A percentile compares a stretch with the other conserved stretches of the same genome.
Conservation (phyloP, 2,113 vertebrate species). For the Pyrgilauda ruficollis region DNA sequence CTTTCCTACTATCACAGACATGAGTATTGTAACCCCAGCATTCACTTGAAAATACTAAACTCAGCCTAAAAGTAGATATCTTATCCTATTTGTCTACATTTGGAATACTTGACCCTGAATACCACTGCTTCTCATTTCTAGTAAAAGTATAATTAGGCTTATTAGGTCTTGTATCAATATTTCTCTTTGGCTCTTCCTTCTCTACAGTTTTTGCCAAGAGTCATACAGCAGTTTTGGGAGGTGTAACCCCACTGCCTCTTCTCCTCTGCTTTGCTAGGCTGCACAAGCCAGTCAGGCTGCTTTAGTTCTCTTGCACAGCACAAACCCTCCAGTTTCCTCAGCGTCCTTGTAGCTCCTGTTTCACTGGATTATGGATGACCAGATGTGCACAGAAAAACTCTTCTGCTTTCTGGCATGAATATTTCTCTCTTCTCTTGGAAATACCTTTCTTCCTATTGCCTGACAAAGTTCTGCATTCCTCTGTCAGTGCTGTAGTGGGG, state of each 20-base stretch:
- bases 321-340: background rate
- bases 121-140: background rate
- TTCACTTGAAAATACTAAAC: background rate
- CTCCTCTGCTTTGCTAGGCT: background rate
- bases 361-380: background rate
- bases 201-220: background rate
- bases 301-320: background rate
- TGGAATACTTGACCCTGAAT: background rate
- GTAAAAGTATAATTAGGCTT: background rate
- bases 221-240: background rate
- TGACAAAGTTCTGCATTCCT: background rate
- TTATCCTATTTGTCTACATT: background rate
- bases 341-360: background rate
- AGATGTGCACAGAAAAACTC: background rate
- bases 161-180: background rate
- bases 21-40: background rate
- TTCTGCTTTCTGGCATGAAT: background rate
- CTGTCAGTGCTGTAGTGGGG: background rate
- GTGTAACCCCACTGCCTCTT: background rate
- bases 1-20: background rate
- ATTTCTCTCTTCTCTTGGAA: background rate
- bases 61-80: background rate
- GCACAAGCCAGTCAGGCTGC: background rate
- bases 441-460: background rate
- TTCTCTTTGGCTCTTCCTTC: background rate